These are phyloP conservation scores for Paelopatides confundens DNA, from an alignment of 53 echinoderm and acorn worm genomes.

Conservation along the genomic window DNA sequence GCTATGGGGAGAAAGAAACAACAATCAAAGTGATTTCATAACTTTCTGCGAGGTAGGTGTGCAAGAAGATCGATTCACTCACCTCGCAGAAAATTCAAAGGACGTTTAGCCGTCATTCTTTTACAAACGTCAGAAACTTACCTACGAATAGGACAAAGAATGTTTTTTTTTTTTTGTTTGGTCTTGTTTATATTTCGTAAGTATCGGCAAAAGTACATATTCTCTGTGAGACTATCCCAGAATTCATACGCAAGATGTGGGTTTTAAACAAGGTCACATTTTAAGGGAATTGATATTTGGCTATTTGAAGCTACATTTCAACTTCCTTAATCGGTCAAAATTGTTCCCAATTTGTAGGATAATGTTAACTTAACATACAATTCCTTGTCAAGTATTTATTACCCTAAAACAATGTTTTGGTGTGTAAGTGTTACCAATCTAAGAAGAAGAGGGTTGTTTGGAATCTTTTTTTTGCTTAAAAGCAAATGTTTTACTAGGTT, in stretches of 20 bases:
- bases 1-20: background rate
- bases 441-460: background rate
- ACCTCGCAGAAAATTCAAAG: background rate
- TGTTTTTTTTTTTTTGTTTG: background rate
- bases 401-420: background rate
- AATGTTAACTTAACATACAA: background rate
- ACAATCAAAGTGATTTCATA: background rate
- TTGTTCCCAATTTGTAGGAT: no score
- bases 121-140: background rate
- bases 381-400: background rate
- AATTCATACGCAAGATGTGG: background rate
- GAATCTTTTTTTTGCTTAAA: background rate
- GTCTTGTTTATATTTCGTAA: background rate
- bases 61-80: background rate
- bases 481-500: background rate
- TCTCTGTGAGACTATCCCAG: background rate
- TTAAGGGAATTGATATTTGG: no score
- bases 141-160: background rate
- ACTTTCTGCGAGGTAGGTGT: background rate
- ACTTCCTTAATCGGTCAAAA: no score
- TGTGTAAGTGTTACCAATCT: background rate
- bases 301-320: no score
- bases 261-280: background rate
- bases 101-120: background rate
- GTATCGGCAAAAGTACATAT: no score